Percentiles rank a stretch among this genome's conserved stretches.
Conservation (phyloP, 2,888 invertebrate genomes). For the Drosophila subquinaria region DNA sequence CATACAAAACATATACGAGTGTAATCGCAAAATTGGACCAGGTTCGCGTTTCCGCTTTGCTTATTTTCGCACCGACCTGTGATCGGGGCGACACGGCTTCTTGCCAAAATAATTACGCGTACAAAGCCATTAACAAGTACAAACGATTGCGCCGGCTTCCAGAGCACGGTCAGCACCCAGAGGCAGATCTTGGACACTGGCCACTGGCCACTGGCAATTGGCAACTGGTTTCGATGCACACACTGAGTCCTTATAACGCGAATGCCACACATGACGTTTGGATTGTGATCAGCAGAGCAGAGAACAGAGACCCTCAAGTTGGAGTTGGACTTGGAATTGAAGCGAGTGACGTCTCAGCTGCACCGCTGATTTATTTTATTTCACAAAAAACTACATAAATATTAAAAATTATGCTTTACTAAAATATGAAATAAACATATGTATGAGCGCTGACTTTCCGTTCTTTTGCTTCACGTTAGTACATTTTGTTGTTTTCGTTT, state of each 20-base stretch:
- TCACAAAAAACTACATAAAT: slow-evolving; percentile 74
- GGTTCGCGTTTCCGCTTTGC: slow-evolving; percentile 54
- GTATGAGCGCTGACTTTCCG: slow-evolving; percentile 37
- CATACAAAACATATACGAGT: slow-evolving; percentile 10
- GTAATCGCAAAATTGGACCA: slow-evolving; percentile 50
- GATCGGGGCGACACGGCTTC: slow-evolving; percentile 61
- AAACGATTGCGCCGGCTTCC: slow-evolving; percentile 74
- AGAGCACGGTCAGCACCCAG: slow-evolving; percentile 11
- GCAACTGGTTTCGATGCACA: slow-evolving; percentile 56
- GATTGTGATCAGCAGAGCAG: slow-evolving; percentile 36
- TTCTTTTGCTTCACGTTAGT: slow-evolving; percentile 7
- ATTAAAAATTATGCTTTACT: slow-evolving; percentile 73
- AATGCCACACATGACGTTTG: slow-evolving; percentile 78
- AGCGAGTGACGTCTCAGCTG: slow-evolving; percentile 65
- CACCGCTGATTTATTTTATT: slow-evolving; percentile 76
- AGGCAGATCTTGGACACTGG: slow-evolving; percentile 37
- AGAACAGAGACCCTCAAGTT: slow-evolving; percentile 11
- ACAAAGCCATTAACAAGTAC: slow-evolving; percentile 80
- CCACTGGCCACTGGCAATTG: slow-evolving; percentile 23
- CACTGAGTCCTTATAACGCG: slow-evolving; percentile 43
- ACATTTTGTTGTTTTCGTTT: slow-evolving; percentile 1
- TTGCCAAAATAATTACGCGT: slow-evolving; percentile 80
- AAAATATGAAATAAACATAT: slow-evolving; percentile 76
- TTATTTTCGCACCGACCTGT: slow-evolving; percentile 44
- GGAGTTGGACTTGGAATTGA: slow-evolving; percentile 7